Evolutionary conservation across 1,140 invertebrate species (phyloP), one percentile per base, ranked within the genome.

Genomic region (Heliconius congener): DNA sequence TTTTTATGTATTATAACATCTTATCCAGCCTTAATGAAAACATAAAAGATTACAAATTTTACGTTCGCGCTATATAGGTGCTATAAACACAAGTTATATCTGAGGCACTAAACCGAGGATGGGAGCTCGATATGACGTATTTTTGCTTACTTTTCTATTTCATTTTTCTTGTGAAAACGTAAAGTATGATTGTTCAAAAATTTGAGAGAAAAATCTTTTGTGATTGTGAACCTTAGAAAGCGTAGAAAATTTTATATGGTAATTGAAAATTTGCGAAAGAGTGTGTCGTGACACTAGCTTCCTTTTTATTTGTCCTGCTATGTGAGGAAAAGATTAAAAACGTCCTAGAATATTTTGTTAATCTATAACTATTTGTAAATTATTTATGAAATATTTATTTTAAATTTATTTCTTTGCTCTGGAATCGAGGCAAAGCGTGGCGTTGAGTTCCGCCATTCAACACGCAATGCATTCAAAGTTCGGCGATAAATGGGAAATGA

Each of bases 111-210:
- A 30, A 16, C 9, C 3, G 60, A 30, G 60, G 60, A 23, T 5
- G 57, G n/a, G 13, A 27, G 60, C 60, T 57, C 55, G 11, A 27
- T 27, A 3, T 30, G 1, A 27, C 27, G 5, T 13, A 66, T 66
- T 66, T 66, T 57, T n/a, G 55, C 55, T 57, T 57, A 57, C n/a
- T 23, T 57, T 66, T 66, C 11, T 66, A 3, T 66, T 66, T 27
- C 8, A 8, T 66, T n/a, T 66, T 66, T 27, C 60, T 13, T 13
- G 23, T 66, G 23, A 30, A 27, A 66, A 16, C 23, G 23, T 27
- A 66, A 66, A 30, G 27, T 66, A 27, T 66, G 60, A 66, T 66
- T 30, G 60, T 66, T 27, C 60, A 66, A 30, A 66, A 27, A 66
- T 66, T 16, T 1, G 27, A 27, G 60, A 57, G 55, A 0, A 57